Base-by-base conservation (phyloP, 2,797 vertebrate genomes). In the Pangasius sanitwongsei region DNA sequence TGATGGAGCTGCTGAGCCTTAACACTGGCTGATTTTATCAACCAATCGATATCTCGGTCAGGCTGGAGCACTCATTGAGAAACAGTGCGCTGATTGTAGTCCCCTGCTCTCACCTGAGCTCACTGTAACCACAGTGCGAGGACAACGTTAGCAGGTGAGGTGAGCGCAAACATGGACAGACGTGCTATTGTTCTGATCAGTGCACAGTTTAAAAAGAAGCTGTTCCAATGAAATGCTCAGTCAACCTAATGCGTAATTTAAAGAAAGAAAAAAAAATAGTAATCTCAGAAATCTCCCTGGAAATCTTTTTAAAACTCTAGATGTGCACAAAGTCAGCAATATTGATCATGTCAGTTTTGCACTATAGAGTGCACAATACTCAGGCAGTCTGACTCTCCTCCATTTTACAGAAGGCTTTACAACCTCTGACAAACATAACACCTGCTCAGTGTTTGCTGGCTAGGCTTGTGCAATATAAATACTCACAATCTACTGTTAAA, bases 121-220 rank as follows among this genome's bases (percentile, higher is more conserved):
- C 28, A 55, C 23, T 48, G 41, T 48, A 75, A 28, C 44, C 67
- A 23, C 44, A 8, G 25, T 15, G 74, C 6, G 25, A 48, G 72
- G 37, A 75, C 28, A 6, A 55, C 1, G 75, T 31, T 3, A 53
- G 28, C 48, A 75, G 72, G 25, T 75, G 23, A 75, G 74, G 67
- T 74, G 63, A 91, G 72, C 25, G 80, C 80, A 41, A 31, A 67
- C 13, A 41, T 37, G 65, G 88, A 89, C 86, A 90, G 87, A 83
- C 48, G n/a, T 55, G 65, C 86, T 74, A 44, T 89, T 90, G 89
- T 90, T 48, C 61, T 55, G 61, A 85, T 57, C 12, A 18, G n/a
- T 31, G 48, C 23, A 28, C 44, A 13, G 44, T 15, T 50, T 28
- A 53, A 55, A 18, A 15, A 13, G 5, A 75, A 28, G 0, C 0